Base-by-base conservation (phyloP, 2,888 invertebrate species). In the Ernsta delagoae region DNA sequence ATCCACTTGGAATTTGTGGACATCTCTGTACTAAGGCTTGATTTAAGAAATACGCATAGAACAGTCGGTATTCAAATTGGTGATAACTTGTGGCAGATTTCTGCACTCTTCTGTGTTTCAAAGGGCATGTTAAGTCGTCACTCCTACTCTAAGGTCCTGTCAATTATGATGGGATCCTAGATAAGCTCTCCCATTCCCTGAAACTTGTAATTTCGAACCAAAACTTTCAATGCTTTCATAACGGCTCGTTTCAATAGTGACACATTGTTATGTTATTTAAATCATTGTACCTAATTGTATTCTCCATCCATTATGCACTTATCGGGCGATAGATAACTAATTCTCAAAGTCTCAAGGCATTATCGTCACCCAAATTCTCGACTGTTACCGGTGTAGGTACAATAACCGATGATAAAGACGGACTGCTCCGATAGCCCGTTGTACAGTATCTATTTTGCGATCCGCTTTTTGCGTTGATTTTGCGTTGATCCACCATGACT, bases 401-500 rank as follows among this genome's bases (percentile, higher is more conserved):
- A 62, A 68, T 62, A 68, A 68, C 62, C 68, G 68, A 61, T 53
- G 62, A 62, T 62, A 68, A 62, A 62, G 68, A 50, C 61, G 12
- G 68, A 43, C 61, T 39, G 57, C 36, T 31, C 11, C 62, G 12
- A 62, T 39, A 68, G 62, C 12, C 68, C 68, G 68, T 68, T 68
- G 68, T 62, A 57, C 48, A 57, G 57, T 68, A 62, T 62, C 31
- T 68, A 70, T 72, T 71, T 64, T 56, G 57, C 69, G 71, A 43
- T 68, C 69, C 70, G 68, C 71, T 75, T 74, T 74, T 72, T 68
- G 68, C 61, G 50, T 54, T 70, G 72, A 74, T 74, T 74, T 72
- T 66, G 68, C 61, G 50, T 54, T 70, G 72, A 74, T 74, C 71
- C 69, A 67, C 74, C 72, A 61, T 74, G 73, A 73, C 73, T 70